Base-by-base conservation (phyloP, 2,113 vertebrate genomes). In the Mirza zaza region DNA sequence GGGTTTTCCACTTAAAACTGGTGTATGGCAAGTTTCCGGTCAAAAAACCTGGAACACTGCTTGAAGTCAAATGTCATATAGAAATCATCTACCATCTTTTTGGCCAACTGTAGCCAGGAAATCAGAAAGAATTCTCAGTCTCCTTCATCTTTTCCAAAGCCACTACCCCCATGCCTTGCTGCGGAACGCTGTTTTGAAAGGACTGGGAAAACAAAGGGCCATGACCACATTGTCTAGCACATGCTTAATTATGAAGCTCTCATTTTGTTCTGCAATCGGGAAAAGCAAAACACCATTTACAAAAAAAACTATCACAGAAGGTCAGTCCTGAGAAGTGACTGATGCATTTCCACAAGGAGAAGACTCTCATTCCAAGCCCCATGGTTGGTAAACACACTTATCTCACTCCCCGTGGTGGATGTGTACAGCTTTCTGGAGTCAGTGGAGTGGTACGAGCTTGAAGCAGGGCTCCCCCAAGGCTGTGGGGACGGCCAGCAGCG, bases 331-430 rank as follows among this genome's bases (percentile, higher is more conserved):
- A 93, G 97, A 98, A 96, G 93, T 61, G 34, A 98, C 81, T 97
- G 97, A 98, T 97, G 96, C n/a, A 57, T 96, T 91, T 65, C 93
- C 94, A 50, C 87, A 90, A 98, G 83, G 93, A 90, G 95, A 27
- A 94, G 95, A n/a, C 85, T 97, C 42, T 80, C 91, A 48, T 97
- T 97, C 81, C 87, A 80, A 97, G 93, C 67, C 77, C 52, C 79
- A 76, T n/a, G 8, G 55, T 88, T 93, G 98, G 96, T 98, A 98
- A 98, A 73, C 91, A 95, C 70, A 98, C 96, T 97, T 97, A 94
- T 97, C 94, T 98, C 95, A 15, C 39, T 97, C 95, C 89, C 57
- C 70, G 20, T 59, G 83, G 96, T 87, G 87, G 96, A 97, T 97
- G 96, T 23, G 1, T 77, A 68, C 94, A 91, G 95, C 91, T 96